Conservation (phyloP, 2,888 invertebrate genomes). For the Protophormia terraenovae region DNA sequence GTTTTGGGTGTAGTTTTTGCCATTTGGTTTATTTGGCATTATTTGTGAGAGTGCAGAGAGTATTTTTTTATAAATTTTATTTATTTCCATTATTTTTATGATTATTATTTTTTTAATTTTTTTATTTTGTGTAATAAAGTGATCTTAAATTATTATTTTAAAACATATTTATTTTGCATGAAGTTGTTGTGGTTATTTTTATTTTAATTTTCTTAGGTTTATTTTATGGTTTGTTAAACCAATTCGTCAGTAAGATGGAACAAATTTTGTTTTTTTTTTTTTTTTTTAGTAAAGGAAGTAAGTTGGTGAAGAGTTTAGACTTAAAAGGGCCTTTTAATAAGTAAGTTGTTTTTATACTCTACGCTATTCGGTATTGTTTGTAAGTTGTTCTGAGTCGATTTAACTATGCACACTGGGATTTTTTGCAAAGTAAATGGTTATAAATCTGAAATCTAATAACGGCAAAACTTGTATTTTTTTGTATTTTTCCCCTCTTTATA, state of each 20-base stretch:
- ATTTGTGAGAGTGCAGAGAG: constrained; percentile 71
- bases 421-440: too few relatives aligned
- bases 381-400: too few relatives aligned
- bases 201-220: not conserved
- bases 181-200: not conserved
- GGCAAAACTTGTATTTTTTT: too few relatives aligned
- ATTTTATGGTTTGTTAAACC: constrained; percentile 54
- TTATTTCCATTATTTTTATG: constrained; percentile 12
- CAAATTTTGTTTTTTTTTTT: too few relatives aligned
- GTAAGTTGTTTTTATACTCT: too few relatives aligned
- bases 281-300: not conserved
- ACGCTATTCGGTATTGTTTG: too few relatives aligned
- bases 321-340: constrained; percentile 17
- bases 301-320: not conserved
- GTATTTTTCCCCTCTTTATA: too few relatives aligned
- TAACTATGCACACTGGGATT: too few relatives aligned
- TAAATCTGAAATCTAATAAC: too few relatives aligned
- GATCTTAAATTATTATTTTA: constrained; percentile 45
- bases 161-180: constrained; percentile 20
- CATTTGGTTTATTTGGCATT: constrained; percentile 78
- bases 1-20: constrained; percentile 74
- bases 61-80: not conserved
- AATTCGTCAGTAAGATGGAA: constrained; percentile 9
- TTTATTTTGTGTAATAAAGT: constrained; percentile 26
- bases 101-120: not conserved